These are phyloP conservation scores for Lucinisca nassula DNA, from an alignment of 2,888 invertebrate species.

Conservation along the genomic window DNA sequence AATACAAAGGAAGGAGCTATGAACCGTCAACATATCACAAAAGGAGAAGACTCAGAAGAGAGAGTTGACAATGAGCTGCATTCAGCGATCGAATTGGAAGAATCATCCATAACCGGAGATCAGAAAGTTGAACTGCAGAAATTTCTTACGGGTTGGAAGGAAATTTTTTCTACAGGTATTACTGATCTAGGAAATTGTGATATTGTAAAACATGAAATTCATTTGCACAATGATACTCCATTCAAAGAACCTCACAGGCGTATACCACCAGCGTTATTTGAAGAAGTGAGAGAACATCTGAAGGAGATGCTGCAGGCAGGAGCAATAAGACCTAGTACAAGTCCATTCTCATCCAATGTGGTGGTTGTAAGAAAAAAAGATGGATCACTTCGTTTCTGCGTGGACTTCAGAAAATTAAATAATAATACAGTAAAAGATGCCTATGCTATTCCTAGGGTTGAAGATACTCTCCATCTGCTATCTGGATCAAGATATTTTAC, in stretches of 20 bases:
- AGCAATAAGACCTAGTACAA: background rate
- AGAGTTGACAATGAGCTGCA: background rate
- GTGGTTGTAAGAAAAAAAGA: constrained; percentile 10
- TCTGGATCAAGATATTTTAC: background rate
- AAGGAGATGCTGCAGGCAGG: background rate
- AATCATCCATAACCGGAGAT: background rate
- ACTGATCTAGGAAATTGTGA: background rate
- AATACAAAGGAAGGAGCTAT: background rate
- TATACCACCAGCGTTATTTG: constrained; percentile 27
- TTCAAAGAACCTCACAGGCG: constrained; percentile 26
- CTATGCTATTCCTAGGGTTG: constrained; percentile 58
- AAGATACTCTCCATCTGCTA: constrained; percentile 45
- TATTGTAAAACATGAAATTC: constrained; percentile 2
- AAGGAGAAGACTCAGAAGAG: background rate
- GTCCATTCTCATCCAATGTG: background rate
- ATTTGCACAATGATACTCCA: background rate
- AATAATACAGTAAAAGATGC: constrained; percentile 48
- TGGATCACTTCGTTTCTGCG: constrained; percentile 1
- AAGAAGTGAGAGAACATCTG: no score
- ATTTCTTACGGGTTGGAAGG: background rate
- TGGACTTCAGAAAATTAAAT: constrained; percentile 4
- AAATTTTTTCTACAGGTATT: background rate
- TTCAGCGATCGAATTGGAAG: background rate
- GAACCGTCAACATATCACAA: background rate
- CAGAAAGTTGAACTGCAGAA: background rate